Base-by-base conservation (phyloP, 1,140 invertebrate genomes). In the Formica exsecta region DNA sequence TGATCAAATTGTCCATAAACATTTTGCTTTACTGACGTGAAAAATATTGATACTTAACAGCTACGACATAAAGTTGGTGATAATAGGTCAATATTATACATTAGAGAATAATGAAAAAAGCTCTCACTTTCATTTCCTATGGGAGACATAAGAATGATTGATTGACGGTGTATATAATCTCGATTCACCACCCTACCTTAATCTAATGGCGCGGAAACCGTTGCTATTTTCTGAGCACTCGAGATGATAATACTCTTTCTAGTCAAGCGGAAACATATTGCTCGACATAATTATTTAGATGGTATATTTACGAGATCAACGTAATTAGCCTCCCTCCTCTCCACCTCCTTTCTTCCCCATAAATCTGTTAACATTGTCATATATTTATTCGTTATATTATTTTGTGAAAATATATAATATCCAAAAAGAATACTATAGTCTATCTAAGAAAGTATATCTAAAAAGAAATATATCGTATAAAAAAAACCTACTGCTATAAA, bases 91-190 rank as follows among this genome's bases (percentile, higher is more conserved):
- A 79, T 66, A 66, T 36, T 59, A 38, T 44, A 54, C 8, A 65
- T 71, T 80, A 41, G 44, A 51, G 48, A 51, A 51, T 38, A 36
- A 38, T 19, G 74, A 84, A 83, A 84, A 74, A 73, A 85, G n/a
- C 77, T 84, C 61, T 90, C 71, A 87, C 79, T 87, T 77, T 89
- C 41, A 87, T 90, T 90, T 89, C 79, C 89, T 87, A 44, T 44
- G 86, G 85, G 89, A 87, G 29, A 51, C 65, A 32, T 75, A 77
- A 80, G 79, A 89, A 75, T 68, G 51, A 89, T 86, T 75, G 75
- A 59, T 48, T 65, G 54, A 38, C 44, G 57, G 59, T 36, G 61
- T 79, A 83, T 54, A 75, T 71, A 89, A 73, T 73, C 86, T 86
- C 70, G 71, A 89, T 86, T 59, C 75, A 86, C 73, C 84, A 51